Evolutionary conservation across 2,797 vertebrate genomes (phyloP), one percentile per base, ranked within the genome.

Genomic region (Buphagus erythrorhynchus): DNA sequence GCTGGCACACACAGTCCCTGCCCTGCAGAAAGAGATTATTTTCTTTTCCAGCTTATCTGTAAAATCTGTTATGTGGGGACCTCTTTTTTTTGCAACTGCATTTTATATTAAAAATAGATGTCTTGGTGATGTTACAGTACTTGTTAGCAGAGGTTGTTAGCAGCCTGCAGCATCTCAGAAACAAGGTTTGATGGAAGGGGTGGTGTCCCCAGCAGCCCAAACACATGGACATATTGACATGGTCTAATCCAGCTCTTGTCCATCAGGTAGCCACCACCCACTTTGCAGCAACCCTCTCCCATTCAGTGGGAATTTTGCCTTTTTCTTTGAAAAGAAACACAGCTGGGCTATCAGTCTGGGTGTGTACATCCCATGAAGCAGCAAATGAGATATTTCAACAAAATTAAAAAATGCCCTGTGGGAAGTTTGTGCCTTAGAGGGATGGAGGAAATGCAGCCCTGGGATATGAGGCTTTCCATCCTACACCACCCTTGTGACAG

Each of bases 41-140:
- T 94, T 88, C 89, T 88, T 92, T 91, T 91, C 79, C 73, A 93
- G 8, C 2, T 26, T 88, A 69, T 90, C 89, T 91, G 48, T 67
- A 93, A 91, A 84, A 86, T 81, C 63, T 75, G 6, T 40, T 75
- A 51, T 16, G 11, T 54, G 17, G 5, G 19, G 75, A 58, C 14
- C 29, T 28, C 4, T 42, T 38, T 48, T 16, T 51, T 28, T 54
- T 65, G 15, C n/a, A 65, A 40, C 38, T 67, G 35, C 38, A 55
- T 80, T 94, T 92, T 49, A 5, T 24, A 86, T 94, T 76, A 84
- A 83, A 94, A 93, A 95, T 36, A 90, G 82, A 33, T 11, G 4
- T 40, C 24, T 73, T 0, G 0, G 4, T 49, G 48, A 57, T 33
- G 38, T 35, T 58, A 33, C 24, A 38, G 38, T 13, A 26, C 28